Percentiles rank a stretch among this genome's conserved stretches.
phyloP scores from a whole-genome alignment of 2,113 vertebrate species.

The Menidia beryllina region DNA sequence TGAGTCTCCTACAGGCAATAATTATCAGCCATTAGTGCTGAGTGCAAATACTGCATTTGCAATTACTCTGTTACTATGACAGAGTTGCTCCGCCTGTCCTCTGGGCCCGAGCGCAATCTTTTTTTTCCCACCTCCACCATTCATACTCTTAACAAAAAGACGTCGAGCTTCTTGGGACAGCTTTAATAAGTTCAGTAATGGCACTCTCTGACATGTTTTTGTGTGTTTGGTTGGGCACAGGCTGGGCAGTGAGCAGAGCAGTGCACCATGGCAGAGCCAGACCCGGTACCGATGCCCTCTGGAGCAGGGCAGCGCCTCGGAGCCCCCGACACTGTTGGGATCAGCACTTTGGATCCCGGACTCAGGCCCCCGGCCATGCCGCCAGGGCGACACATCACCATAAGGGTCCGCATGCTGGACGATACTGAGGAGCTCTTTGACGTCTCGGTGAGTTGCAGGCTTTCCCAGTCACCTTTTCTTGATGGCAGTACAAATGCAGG shows the following conservation, averaged over 20 bases:
- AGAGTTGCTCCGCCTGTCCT: conserved; percentile 40
- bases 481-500: conserved; percentile 19
- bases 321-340: conserved; percentile 91
- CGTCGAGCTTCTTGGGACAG: neutral
- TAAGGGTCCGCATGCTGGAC: conserved; percentile 96
- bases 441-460: conserved; percentile 88
- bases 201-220: neutral
- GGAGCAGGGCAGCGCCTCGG: conserved; percentile 92
- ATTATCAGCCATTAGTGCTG: conserved; percentile 69
- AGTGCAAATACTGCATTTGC: conserved; percentile 68
- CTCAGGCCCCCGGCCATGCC: conserved; percentile 89
- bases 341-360: conserved; percentile 96
- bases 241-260: conserved; percentile 63
- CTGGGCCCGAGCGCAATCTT: conserved; percentile 17
- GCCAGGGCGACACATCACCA: conserved; percentile 88
- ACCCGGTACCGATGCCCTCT: conserved; percentile 87
- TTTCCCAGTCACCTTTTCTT: neutral
- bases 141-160: neutral
- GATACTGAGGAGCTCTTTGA: conserved; percentile 95
- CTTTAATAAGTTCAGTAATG: neutral
- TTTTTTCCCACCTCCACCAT: conserved; percentile 13
- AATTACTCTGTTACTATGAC: conserved; percentile 55
- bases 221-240: conserved; percentile 43
- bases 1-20: conserved; percentile 66
- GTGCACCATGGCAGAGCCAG: conserved; percentile 90